A percentile compares a stretch with the other conserved stretches of the same genome.
These are phyloP conservation scores for Apis mellifera DNA, from an alignment of 1,140 invertebrate genomes.

Conservation along the genomic window DNA sequence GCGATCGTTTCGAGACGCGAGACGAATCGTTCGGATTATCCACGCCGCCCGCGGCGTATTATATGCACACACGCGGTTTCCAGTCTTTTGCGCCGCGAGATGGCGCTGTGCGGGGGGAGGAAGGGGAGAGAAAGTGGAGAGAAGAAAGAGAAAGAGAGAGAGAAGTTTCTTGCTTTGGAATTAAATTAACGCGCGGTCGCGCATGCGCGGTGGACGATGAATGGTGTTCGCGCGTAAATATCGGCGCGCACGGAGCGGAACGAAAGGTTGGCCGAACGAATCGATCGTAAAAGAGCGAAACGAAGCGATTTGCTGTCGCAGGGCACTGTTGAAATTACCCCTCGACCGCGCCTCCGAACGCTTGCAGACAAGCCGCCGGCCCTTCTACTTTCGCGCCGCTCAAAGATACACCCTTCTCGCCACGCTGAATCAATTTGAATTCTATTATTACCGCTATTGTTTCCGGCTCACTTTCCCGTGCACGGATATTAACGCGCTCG, in stretches of 20 bases:
- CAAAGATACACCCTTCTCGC: not conserved
- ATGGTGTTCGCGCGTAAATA: slow-evolving; percentile 54
- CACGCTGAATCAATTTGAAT: slow-evolving; percentile 20
- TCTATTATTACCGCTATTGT: slow-evolving; percentile 20
- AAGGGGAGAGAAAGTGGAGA: not conserved
- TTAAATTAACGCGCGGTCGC: slow-evolving; percentile 40
- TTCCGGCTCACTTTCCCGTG: slow-evolving; percentile 21
- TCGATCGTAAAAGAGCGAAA: slow-evolving; percentile 61
- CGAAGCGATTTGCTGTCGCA: slow-evolving; percentile 58
- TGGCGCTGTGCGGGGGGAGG: too few relatives aligned
- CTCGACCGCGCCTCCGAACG: slow-evolving; percentile 37
- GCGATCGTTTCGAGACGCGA: slow-evolving; percentile 12
- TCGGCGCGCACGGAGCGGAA: slow-evolving; percentile 46
- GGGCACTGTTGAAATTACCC: slow-evolving; percentile 52
- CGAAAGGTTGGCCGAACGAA: slow-evolving; percentile 55
- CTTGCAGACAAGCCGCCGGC: not conserved
- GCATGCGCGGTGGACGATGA: slow-evolving; percentile 20
- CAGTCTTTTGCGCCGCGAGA: not conserved
- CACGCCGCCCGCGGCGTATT: not conserved
- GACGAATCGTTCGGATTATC: slow-evolving; percentile 27
- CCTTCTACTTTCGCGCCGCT: not conserved
- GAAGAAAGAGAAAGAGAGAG: not conserved
- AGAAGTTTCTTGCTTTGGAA: slow-evolving; percentile 38
- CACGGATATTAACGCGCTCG: not conserved
- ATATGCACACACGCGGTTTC: not conserved